Base-by-base conservation (phyloP, 2,888 invertebrate genomes). In the Biston stratarius region DNA sequence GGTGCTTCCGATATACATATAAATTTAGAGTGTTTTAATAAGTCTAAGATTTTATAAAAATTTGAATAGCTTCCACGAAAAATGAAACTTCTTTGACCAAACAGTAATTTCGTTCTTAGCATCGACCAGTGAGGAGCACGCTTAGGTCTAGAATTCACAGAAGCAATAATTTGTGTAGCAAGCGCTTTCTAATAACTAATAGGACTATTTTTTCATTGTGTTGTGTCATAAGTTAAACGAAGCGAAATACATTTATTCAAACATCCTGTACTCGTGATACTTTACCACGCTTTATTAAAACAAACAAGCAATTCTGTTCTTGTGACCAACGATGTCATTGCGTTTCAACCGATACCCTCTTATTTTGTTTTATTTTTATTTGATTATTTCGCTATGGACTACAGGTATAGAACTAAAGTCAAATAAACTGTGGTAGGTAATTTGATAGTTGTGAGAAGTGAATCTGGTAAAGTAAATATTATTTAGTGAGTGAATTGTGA, bases 311-410 rank as follows among this genome's bases (percentile, higher is more conserved):
- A 71, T 63, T 63, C 71, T 55, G 59, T 58, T 42, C 61, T 67
- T 24, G 52, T 12, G 42, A 45, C 61, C 66, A 66, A 65, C 77
- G 79, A 78, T 78, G 83, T 81, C 79, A 83, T 62, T 69, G 71
- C 70, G 74, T 72, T 74, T 72, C 66, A 64, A 68, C 70, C 72
- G 75, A 71, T 83, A 82, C 83, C 82, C 79, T 78, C 79, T 36
- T 48, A 62, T 64, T 44, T 68, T 72, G 70, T 74, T 71, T 67
- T 72, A 15, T 59, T 75, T 49, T 71, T 67, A 63, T 53, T 38
- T 14, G 33, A 49, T 48, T 38, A 49, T 59, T 59, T 24, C 59
- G 10, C 51, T n/a, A 6, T 34, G 48, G 5, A 48, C 51, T 51
- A 6, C 38, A 24, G 38, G 38, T 38, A 38, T 38, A 38, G 38